Evolutionary conservation across 2,888 invertebrate species (phyloP).

Genomic region (Campopleginae sp.): DNA sequence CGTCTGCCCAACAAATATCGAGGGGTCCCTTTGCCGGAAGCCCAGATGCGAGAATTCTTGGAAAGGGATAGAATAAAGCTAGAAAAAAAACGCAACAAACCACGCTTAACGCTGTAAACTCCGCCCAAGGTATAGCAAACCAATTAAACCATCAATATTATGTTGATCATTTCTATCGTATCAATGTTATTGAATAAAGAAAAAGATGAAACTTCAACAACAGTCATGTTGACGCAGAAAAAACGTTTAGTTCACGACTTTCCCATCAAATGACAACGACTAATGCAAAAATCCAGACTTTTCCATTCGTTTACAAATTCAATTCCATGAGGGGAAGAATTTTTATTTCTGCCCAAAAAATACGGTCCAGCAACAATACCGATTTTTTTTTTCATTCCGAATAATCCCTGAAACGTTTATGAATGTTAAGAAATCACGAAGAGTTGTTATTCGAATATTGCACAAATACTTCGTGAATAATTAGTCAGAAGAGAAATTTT

Average conservation of each 20-base stretch:
- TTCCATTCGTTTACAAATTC: background rate
- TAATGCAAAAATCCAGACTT: background rate
- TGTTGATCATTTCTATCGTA: background rate
- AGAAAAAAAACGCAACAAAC: constrained; percentile 67
- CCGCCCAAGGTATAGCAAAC: constrained; percentile 6
- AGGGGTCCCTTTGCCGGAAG: constrained; percentile 88
- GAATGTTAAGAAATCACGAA: no score
- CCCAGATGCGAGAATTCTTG: constrained; percentile 88
- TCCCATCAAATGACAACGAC: background rate
- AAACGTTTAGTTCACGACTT: background rate
- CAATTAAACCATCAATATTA: background rate
- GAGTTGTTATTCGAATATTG: no score
- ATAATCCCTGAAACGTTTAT: no score
- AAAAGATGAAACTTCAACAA: background rate
- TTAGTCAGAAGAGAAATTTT: no score
- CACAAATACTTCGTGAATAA: no score
- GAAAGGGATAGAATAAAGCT: constrained; percentile 86
- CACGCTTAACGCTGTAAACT: constrained; percentile 62
- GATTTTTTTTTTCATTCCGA: no score
- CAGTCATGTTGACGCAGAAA: background rate
- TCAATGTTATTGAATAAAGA: background rate
- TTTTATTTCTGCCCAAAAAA: no score
- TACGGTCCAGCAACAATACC: no score
- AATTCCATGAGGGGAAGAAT: background rate
- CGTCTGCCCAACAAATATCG: constrained; percentile 86